These are phyloP conservation scores for Sciurus carolinensis DNA, from an alignment of 2,797 vertebrate species.

Conservation along the genomic window DNA sequence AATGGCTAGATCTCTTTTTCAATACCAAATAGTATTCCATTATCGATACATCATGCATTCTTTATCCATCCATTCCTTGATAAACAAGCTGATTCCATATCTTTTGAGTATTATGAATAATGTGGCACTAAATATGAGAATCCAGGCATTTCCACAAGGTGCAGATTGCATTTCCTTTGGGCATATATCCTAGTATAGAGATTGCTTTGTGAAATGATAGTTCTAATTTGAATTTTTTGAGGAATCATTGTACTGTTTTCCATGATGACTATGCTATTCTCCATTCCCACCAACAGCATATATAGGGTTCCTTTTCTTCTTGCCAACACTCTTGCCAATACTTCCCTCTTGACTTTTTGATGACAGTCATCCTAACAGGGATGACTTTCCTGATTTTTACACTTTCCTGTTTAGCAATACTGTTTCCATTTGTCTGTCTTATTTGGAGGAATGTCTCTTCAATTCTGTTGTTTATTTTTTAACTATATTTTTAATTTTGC, in stretches of 20 bases:
- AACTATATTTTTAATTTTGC: neutral
- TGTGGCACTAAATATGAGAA: neutral
- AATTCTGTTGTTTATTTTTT: neutral
- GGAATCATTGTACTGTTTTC: neutral
- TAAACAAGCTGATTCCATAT: neutral
- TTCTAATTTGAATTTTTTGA: neutral
- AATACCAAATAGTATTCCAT: neutral
- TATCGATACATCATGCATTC: neutral
- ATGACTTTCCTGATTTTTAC: too few relatives aligned
- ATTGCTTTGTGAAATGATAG: neutral
- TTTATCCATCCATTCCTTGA: neutral
- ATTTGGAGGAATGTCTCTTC: neutral
- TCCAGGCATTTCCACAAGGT: neutral
- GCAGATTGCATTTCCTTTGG: neutral
- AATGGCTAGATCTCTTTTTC: neutral
- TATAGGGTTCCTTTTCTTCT: neutral
- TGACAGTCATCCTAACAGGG: neutral
- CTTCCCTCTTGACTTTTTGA: neutral
- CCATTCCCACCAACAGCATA: neutral
- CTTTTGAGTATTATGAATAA: neutral
- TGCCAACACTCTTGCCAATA: too few relatives aligned
- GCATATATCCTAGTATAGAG: neutral
- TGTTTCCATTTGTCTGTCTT: too few relatives aligned
- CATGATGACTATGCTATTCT: neutral
- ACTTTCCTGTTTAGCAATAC: neutral